Base-by-base conservation (phyloP, 2,797 vertebrate species). In the Trachurus trachurus region DNA sequence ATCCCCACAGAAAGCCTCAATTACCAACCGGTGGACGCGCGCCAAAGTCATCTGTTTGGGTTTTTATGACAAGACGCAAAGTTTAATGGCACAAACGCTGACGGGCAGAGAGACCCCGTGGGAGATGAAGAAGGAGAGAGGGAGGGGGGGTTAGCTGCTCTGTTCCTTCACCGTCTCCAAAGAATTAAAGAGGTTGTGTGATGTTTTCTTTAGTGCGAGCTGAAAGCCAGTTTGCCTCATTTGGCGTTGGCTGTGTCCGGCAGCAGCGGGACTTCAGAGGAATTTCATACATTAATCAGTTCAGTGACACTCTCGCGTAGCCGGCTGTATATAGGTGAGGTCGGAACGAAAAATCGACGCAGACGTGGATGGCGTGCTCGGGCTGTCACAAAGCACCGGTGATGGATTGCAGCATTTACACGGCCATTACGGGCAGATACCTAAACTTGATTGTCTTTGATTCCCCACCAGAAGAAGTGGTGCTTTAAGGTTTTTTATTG, bases 281-380 rank as follows among this genome's bases (percentile, higher is more conserved):
- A 86, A 69, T 88, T 77, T 73, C 86, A 87, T 70, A 66, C 82
- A 92, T 92, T 89, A 91, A 88, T 92, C 72, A 70, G 61, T 88
- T 92, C 72, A 70, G 61, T 88, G 83, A 89, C 87, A 87, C 59
- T 67, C 0, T 45, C 10, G 45, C 13, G 26, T n/a, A n/a, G n/a
- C 74, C 84, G 85, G 81, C 81, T 42, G 49, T 3, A 26, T 3
- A 26, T 73, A 44, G 73, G 76, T 92, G 56, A 87, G 80, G 78
- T 85, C 71, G 66, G 66, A 58, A 79, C 49, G 34, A 49, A 90
- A 26, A 89, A 92, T 89, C 73, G 84, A 49, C 47, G 49, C 58
- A 68, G 76, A 83, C 84, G n/a, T 81, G 72, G 73, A 84, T 85
- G 86, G 73, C 80, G 86, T 67, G 68, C 74, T 64, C 74, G 50